Evolutionary conservation across 2,797 vertebrate genomes (phyloP), one percentile per base, ranked within the genome.

Genomic region (Myotis pilosus): DNA sequence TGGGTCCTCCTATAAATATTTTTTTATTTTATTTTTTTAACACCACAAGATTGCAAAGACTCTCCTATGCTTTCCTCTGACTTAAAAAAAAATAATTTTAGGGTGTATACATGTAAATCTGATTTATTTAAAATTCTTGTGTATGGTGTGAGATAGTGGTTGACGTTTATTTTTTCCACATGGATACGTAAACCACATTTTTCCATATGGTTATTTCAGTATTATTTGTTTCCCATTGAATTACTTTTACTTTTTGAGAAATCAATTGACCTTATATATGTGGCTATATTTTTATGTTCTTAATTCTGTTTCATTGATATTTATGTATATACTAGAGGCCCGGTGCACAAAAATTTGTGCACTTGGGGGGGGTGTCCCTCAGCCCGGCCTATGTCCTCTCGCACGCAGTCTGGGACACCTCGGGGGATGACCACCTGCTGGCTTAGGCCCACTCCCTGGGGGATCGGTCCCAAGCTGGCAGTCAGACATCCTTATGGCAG

Each of bases 201-300:
- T 55, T 49, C 55, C 19, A 49, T 68, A 57, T 88, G 23, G 23
- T 75, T 57, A 49, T 88, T 93, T 64, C 51, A 93, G 60, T 83
- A 68, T 23, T 13, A 8, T 88, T 81, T 74, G 33, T 62, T 76
- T 66, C 49, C 5, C 17, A 47, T n/a, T 82, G 47, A 82, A 75
- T 93, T 93, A 81, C 53, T 68, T 83, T 88, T 3, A 36, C n/a
- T 93, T 76, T 83, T 83, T 88, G 69, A 38, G 69, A 76, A 57
- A 68, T 68, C 85, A 57, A 0, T 88, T 68, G 30, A 68, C 78
- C 49, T 83, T 76, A n/a, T 75, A 68, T 82, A 19, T 88, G 3
- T 76, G 38, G 19, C 72, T 88, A 19, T 66, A 41, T 93, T 74
- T 57, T 66, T 57, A 4, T 71, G 6, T 20, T 38, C 16, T 69